Conservation (phyloP, 1,140 invertebrate genomes). For the Drosophila kikkawai region DNA sequence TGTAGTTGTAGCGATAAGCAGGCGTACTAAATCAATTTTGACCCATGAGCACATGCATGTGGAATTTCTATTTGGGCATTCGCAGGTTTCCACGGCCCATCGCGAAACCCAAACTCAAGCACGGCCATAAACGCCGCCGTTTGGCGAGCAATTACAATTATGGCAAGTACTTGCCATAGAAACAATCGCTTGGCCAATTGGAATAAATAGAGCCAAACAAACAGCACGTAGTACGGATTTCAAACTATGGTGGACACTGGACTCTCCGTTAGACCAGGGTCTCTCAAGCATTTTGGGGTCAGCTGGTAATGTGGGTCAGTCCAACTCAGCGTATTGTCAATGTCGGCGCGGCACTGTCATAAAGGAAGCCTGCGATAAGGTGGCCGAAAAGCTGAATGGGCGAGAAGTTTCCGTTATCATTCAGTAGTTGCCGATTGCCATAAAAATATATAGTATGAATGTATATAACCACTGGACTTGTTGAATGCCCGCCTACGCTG, state of each 20-base stretch:
- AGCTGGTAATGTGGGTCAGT: conserved; percentile 39
- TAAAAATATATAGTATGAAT: conserved; percentile 25
- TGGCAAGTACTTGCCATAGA: conserved; percentile 19
- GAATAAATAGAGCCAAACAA: conserved; percentile 14
- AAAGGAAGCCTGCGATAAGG: conserved; percentile 40
- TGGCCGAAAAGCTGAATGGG: conserved; percentile 46
- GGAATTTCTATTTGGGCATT: conserved; percentile 54
- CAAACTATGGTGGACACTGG: neutral
- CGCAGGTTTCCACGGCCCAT: conserved; percentile 11
- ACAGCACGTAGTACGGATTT: conserved; percentile 25
- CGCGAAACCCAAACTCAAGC: conserved; percentile 48
- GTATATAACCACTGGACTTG: conserved; percentile 9
- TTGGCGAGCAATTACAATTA: conserved; percentile 40
- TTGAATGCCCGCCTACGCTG: neutral
- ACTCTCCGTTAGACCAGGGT: conserved; percentile 10
- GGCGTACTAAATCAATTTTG: conserved; percentile 44
- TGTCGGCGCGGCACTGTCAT: conserved; percentile 22
- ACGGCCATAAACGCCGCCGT: conserved; percentile 45
- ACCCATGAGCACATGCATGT: conserved; percentile 57
- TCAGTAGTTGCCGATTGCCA: conserved; percentile 23
- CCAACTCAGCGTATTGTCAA: conserved; percentile 34
- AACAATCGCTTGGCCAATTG: conserved; percentile 15
- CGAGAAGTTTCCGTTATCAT: conserved; percentile 27
- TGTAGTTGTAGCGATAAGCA: conserved; percentile 47
- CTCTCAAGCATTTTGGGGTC: conserved; percentile 8